Evolutionary conservation across 2,797 vertebrate species (phyloP).

Genomic region (Cyclura pinguis): DNA sequence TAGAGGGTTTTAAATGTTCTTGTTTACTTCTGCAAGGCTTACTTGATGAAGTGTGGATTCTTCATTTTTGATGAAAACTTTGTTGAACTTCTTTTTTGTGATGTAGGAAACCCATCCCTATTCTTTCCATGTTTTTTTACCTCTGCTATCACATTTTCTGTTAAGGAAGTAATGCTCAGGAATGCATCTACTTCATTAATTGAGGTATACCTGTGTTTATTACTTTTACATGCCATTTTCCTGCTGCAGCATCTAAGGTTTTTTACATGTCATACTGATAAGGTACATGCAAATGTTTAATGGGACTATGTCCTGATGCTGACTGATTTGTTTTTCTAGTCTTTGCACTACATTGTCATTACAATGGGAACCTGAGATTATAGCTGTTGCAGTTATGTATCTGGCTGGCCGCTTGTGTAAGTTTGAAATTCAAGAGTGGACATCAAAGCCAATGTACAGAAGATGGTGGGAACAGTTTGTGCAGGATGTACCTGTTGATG

Average conservation of each 20-base stretch:
- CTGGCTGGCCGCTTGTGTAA: constrained; percentile 95
- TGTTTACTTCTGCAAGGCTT: no score
- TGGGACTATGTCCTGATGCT: constrained; percentile 1
- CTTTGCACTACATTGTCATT: constrained; percentile 96
- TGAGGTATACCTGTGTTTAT: neutral
- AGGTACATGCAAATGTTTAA: neutral
- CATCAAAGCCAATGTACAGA: constrained; percentile 93
- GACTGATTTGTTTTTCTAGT: constrained; percentile 74
- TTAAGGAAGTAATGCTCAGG: neutral
- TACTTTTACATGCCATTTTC: neutral
- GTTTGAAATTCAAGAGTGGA: constrained; percentile 99
- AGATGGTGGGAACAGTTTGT: constrained; percentile 99
- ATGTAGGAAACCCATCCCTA: no score
- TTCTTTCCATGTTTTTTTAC: no score
- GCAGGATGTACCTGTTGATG: constrained; percentile 97
- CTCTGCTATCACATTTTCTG: no score
- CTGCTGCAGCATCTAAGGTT: neutral
- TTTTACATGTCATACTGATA: neutral
- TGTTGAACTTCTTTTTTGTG: no score
- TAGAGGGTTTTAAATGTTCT: no score
- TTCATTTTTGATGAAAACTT: no score
- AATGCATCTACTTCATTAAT: neutral
- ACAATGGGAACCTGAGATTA: constrained; percentile 98
- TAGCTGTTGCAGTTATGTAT: constrained; percentile 98
- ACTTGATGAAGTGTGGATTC: no score